A percentile compares a stretch with the other conserved stretches of the same genome.
Evolutionary conservation across 2,113 vertebrate genomes (phyloP).

Genomic region (Vulpes ferrilata): DNA sequence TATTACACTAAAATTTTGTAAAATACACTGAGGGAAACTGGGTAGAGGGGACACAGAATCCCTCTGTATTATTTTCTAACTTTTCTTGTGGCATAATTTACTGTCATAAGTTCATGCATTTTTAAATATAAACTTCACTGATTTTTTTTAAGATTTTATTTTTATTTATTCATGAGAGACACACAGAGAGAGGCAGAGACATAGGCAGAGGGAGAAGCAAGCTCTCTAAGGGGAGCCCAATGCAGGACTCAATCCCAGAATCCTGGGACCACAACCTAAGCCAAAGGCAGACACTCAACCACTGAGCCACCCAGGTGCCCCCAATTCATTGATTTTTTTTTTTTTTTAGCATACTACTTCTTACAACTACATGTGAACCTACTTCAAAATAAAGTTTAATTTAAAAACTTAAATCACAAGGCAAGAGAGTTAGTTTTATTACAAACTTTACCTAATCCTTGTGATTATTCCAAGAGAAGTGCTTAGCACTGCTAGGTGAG

Average conservation of each 20-base stretch:
- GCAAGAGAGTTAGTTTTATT: background rate
- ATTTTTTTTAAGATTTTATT: background rate
- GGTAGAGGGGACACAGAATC: background rate
- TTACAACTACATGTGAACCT: background rate
- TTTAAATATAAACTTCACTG: background rate
- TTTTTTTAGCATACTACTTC: background rate
- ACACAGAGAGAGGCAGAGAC: too few species aligned
- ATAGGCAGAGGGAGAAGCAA: too few species aligned
- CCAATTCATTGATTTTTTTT: background rate
- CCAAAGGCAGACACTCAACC: too few species aligned
- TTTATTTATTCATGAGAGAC: too few species aligned
- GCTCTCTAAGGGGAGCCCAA: too few species aligned
- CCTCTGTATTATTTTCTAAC: background rate
- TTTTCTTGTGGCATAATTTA: background rate
- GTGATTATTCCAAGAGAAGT: background rate
- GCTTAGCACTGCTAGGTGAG: background rate
- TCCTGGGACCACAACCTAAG: too few species aligned
- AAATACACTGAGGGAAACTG: background rate
- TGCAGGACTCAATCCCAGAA: too few species aligned
- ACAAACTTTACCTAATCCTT: background rate
- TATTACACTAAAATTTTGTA: background rate
- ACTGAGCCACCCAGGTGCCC: too few species aligned
- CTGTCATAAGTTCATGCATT: background rate
- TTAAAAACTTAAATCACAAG: background rate
- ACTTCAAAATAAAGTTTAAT: constrained; percentile 6